A percentile compares a stretch with the other conserved stretches of the same genome.
These are phyloP conservation scores for Coptotermes formosanus DNA, from an alignment of 1,140 invertebrate species.

Conservation along the genomic window DNA sequence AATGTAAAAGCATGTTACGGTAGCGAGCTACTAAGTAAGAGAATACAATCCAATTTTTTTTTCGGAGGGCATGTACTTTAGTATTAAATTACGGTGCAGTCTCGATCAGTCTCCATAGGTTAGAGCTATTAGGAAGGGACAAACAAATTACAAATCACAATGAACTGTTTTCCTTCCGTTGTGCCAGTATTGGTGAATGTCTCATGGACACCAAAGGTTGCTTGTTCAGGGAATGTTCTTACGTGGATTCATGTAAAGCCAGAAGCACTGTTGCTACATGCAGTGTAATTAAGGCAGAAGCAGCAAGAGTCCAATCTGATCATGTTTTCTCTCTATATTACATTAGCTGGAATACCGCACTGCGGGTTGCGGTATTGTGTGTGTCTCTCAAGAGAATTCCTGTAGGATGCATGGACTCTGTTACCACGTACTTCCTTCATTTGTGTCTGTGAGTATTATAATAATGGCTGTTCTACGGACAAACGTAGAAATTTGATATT, in stretches of 20 bases:
- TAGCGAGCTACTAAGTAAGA: too few species aligned
- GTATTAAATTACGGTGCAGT: neutral
- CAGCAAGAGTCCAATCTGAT: neutral
- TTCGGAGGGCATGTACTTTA: too few species aligned
- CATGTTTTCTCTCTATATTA: slow-evolving; percentile 5
- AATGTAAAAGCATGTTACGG: too few species aligned
- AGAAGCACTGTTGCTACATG: neutral
- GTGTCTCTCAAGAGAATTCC: neutral
- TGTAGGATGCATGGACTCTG: neutral
- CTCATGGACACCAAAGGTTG: neutral
- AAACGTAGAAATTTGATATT: neutral
- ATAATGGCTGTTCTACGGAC: neutral
- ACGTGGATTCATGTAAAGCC: neutral
- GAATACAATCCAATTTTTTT: too few species aligned
- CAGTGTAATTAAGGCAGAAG: slow-evolving; percentile 5
- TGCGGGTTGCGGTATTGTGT: slow-evolving; percentile 16
- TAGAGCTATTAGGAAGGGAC: neutral
- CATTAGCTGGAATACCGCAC: neutral
- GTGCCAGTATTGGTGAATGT: neutral
- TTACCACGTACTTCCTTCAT: neutral
- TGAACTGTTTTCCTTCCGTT: neutral
- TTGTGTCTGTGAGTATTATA: neutral
- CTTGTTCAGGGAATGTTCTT: neutral
- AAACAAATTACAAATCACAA: neutral
- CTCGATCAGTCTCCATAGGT: neutral